Evolutionary conservation across 2,113 vertebrate species (phyloP).

Genomic region (Tauraco erythrolophus): DNA sequence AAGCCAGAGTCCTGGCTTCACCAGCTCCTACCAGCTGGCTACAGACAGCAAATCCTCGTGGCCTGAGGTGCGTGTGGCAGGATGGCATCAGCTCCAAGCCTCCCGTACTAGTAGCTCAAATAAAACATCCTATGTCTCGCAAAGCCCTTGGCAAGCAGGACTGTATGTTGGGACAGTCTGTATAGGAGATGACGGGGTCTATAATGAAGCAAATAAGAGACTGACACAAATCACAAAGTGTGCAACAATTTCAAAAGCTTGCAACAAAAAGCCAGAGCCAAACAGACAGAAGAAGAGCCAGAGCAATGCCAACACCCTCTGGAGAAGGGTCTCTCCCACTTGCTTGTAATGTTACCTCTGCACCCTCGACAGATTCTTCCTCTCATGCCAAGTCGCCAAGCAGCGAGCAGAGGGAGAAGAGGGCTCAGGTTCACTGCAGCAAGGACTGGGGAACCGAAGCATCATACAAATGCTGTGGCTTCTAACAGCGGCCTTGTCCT

Average conservation of each 20-base stretch:
- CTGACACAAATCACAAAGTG: not conserved
- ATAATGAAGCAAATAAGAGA: not conserved
- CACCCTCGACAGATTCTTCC: not conserved
- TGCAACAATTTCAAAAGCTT: not conserved
- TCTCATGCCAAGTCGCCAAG: not conserved
- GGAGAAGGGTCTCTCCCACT: not conserved
- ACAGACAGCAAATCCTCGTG: not conserved
- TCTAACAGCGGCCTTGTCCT: not conserved
- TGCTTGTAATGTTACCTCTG: not conserved
- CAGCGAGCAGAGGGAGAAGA: not conserved
- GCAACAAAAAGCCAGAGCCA: not conserved
- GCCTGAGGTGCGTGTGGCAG: not conserved
- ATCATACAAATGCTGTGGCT: rapidly evolving
- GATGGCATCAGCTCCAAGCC: not conserved
- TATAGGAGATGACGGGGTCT: not conserved
- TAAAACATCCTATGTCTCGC: not conserved
- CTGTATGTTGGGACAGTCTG: not conserved
- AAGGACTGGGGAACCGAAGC: not conserved
- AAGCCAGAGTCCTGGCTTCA: not conserved
- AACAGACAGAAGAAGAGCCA: not conserved
- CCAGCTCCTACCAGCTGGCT: not conserved
- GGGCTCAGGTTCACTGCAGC: not conserved
- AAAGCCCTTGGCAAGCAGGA: not conserved
- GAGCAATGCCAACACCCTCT: not conserved
- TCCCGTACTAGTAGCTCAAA: not conserved